These are phyloP conservation scores for Trichacis sp. DNA, from an alignment of 2,888 invertebrate genomes.

Conservation along the genomic window DNA sequence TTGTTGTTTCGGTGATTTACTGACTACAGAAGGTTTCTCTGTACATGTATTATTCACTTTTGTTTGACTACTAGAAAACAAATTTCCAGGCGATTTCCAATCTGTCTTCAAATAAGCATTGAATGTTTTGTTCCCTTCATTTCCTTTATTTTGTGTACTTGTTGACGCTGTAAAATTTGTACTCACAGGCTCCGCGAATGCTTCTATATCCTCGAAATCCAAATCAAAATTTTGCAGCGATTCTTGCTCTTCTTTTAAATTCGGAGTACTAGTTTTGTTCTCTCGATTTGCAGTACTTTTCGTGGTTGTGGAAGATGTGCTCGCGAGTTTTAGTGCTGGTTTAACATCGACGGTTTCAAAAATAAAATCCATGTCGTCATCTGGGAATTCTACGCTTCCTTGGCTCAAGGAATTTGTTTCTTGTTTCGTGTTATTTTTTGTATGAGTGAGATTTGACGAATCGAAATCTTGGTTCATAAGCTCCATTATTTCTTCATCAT, in stretches of 20 bases:
- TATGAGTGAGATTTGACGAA: neutral
- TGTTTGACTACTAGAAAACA: too few relatives aligned
- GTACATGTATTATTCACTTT: too few relatives aligned
- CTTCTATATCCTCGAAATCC: neutral
- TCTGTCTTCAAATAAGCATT: too few relatives aligned
- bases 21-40: neutral
- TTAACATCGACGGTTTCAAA: too few relatives aligned
- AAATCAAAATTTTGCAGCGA: neutral
- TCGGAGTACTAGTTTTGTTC: neutral
- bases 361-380: neutral
- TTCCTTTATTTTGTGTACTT: too few relatives aligned
- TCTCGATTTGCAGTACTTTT: neutral
- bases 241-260: neutral
- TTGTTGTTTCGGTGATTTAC: neutral
- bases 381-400: neutral
- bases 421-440: neutral
- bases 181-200: too few relatives aligned
- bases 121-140: too few relatives aligned
- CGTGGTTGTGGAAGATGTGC: neutral
- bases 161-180: too few relatives aligned
- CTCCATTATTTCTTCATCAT: constrained; percentile 4
- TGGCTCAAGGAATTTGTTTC: neutral
- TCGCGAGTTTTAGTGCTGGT: too few relatives aligned
- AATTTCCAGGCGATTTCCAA: too few relatives aligned
- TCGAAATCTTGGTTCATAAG: constrained; percentile 3